Base-by-base conservation (phyloP, 2,113 vertebrate species). In the Polypterus bichir region DNA sequence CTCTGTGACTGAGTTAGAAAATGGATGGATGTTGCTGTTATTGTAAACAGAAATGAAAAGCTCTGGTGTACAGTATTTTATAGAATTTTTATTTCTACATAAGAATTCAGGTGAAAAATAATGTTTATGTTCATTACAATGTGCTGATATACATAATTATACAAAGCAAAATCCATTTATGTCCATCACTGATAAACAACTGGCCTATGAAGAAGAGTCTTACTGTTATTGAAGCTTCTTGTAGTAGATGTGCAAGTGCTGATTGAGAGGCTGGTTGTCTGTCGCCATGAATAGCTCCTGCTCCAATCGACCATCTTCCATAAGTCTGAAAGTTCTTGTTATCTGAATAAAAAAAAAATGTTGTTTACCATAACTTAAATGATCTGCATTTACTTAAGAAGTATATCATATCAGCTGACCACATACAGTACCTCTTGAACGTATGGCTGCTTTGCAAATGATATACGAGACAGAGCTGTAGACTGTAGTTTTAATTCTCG, bases 231-330 rank as follows among this genome's bases (percentile, higher is more conserved):
- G 27, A 27, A 27, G 27, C 71, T 85, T 88, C 67, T 78, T 84
- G 79, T 98, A 98, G 52, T 83, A 92, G 59, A 98, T 81, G 69
- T 83, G 89, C 69, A 98, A 83, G 72, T 97, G 93, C 74, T 92
- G 91, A 52, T 79, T 88, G 81, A 96, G 79, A 44, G 90, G 83
- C 74, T 97, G 91, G n/a, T 83, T 87, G 70, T 85, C 88, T 70
- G 91, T 93, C 71, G 90, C 88, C 94, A 98, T 97, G 66, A 85
- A 93, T 75, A 98, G 88, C 0, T 86, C 95, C 86, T 98, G 95
- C 76, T 95, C 93, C 68, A 98, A 83, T 73, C 80, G 92, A 67
- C 94, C 92, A 44, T 98, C 93, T 0, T 90, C 77, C 66, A 76
- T 89, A 66, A 97, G 89, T 69, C 89, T 81, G 82, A 97, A 91